Evolutionary conservation across 92 coral and sea anemone genomes (phyloP).

Genomic region (Muricea muricata): DNA sequence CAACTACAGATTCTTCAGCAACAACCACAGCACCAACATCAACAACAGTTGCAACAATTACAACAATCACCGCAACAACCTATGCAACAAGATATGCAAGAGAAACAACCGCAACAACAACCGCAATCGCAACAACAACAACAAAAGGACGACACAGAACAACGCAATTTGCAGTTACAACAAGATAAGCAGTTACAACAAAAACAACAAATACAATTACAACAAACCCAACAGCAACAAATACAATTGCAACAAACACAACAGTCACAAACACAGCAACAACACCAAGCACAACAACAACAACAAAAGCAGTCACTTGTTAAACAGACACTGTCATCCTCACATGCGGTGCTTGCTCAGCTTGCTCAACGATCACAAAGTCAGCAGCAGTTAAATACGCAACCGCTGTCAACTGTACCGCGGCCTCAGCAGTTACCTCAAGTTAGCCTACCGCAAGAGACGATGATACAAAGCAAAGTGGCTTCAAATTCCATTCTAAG

Average conservation of each 20-base stretch:
- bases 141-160: too few species aligned
- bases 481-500: background rate
- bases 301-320: background rate
- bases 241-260: slow-evolving; percentile 19
- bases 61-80: background rate
- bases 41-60: background rate
- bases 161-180: too few species aligned
- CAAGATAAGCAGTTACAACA: background rate
- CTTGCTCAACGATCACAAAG: slow-evolving; percentile 11
- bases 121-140: background rate
- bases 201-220: background rate
- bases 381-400: slow-evolving; percentile 13
- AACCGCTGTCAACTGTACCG: slow-evolving; percentile 28
- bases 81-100: background rate
- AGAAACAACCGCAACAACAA: background rate
- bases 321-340: background rate
- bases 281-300: slow-evolving; percentile 10
- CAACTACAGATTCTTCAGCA: background rate
- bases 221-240: background rate
- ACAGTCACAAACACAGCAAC: background rate
- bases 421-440: slow-evolving; percentile 20
- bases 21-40: slow-evolving; percentile 2
- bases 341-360: background rate
- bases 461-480: slow-evolving; percentile 3
- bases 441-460: background rate